Percentiles rank a stretch among this genome's conserved stretches.
Conservation (phyloP, 2,888 invertebrate genomes). For the Ophion costatus region DNA sequence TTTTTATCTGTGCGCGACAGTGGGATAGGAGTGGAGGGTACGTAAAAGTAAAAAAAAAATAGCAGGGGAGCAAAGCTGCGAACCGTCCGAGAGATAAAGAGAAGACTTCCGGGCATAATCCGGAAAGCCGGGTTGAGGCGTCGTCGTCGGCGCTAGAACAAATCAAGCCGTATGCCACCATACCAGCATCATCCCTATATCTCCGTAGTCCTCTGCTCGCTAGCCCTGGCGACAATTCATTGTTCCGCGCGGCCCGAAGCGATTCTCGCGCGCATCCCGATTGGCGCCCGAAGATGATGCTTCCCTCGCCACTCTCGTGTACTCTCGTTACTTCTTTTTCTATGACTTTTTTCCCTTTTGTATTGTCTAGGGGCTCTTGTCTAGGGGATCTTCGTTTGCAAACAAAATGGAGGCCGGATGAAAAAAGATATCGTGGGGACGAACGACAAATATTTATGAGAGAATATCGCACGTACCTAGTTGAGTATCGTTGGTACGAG, state of each 20-base stretch:
- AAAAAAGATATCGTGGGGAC: slow-evolving; percentile 11
- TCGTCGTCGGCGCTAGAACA: slow-evolving; percentile 79
- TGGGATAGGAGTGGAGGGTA: slow-evolving; percentile 48
- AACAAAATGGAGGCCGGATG: slow-evolving; percentile 14
- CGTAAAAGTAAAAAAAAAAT: slow-evolving; percentile 23
- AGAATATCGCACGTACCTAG: background rate
- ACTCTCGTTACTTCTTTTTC: slow-evolving; percentile 18
- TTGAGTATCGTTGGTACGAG: background rate
- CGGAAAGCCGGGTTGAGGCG: slow-evolving; percentile 71
- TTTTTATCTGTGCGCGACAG: slow-evolving; percentile 43
- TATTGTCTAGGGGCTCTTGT: slow-evolving; percentile 22
- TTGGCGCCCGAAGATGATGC: slow-evolving; percentile 74
- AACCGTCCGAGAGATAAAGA: slow-evolving; percentile 76
- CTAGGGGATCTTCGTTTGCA: slow-evolving; percentile 23
- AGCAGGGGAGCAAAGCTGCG: slow-evolving; percentile 9
- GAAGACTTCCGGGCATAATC: slow-evolving; percentile 83
- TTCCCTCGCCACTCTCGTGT: slow-evolving; percentile 54
- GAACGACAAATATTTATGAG: slow-evolving; percentile 14
- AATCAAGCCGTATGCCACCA: slow-evolving; percentile 78
- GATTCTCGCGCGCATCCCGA: slow-evolving; percentile 67
- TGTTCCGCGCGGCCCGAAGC: slow-evolving; percentile 66
- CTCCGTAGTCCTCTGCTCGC: slow-evolving; percentile 12
- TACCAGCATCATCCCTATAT: slow-evolving; percentile 46
- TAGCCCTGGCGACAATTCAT: slow-evolving; percentile 58
- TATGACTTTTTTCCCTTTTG: slow-evolving; percentile 11